Base-by-base conservation (phyloP, 2,888 invertebrate species). In the Ganaspis brasiliensis region DNA sequence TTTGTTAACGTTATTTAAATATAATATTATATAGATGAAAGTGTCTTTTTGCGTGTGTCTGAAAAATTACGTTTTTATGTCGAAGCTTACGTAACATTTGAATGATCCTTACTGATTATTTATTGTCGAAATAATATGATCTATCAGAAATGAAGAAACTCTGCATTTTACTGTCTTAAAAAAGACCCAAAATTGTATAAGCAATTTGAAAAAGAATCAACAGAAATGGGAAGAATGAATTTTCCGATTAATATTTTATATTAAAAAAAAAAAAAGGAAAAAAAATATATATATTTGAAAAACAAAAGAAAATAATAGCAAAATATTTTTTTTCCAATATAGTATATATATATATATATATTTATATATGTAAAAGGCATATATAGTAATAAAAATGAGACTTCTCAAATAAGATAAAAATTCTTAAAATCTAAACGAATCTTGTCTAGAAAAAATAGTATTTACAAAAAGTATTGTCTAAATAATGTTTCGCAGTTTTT, bases 401-500 rank as follows among this genome's bases (percentile, higher is more conserved):
- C 10, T 63, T 14, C 14, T 40, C 3, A 40, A 45, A 45, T 12
- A 45, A 67, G 40, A 67, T 40, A 21, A 63, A 67, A 67, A 37
- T 67, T 67, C 67, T 67, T 45, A 67, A 26, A 45, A 45, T 45
- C 67, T 67, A 67, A 67, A 67, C 21, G 24, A 67, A 67, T 26
- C 5, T 67, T 52, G 52, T 52, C 63, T 63, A 40, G n/a, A 67
- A 67, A 67, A 40, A 67, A 67, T 67, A 67, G 45, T 67, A 67
- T 67, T 67, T 67, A 67, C 45, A 67, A 45, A 67, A 67, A 67
- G 67, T 63, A 63, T 67, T 67, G 67, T 49, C 24, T 67, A 67
- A 45, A 67, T 67, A 67, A 67, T 67, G n/a, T 67, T 26, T 49
- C 67, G 45, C 45, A 67, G 21, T 67, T 67, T 67, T 67, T 67